Evolutionary conservation across 2,888 invertebrate species (phyloP), one percentile per base, ranked within the genome.

Genomic region (Hemistola chrysoprasaria): DNA sequence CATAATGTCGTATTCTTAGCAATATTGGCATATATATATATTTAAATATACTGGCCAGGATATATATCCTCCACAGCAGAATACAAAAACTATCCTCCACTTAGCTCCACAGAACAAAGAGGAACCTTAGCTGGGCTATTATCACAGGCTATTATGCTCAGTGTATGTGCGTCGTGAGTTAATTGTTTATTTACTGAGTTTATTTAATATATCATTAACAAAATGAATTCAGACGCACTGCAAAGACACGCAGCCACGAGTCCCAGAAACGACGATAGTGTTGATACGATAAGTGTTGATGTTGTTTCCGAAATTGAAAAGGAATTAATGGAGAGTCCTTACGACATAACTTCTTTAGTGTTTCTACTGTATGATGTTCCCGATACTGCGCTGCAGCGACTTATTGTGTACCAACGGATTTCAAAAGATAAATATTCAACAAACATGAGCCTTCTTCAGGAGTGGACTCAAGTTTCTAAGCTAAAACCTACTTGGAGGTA

Each of bases 351-450:
- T 22, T 86, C 87, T 1, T 52, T 88, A 8, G 86, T 87, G 10
- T 88, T 87, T 52, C 66, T 88, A 3, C 51, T 88, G 1, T 88
- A 88, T 39, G 80, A 86, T 26, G 62, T 74, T 6, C 81, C 87
- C 0, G 77, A 81, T 42, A 84, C 83, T 1, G 87, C 87, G 2
- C 56, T 87, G 27, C 77, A 86, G 50, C 65, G 79, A 6, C 65
- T 87, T 3, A 63, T 69, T 22, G 69, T 86, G 1, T 78, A 72
- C 43, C 80, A 86, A 56, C 60, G 77, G 30, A 64, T 83, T 10
- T 69, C 70, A 1, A 73, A 62, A 40, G 81, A 80, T 43, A 40
- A 57, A n/a, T 51, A 62, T 3, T 56, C 57, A 1, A 69, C 61
- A 10, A 73, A 72, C 26, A 52, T 78, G 11, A 77, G 80, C 49